Percentiles rank a stretch among this genome's conserved stretches.
Evolutionary conservation across 2,113 vertebrate genomes (phyloP).

Genomic region (Neotragus pygmaeus): DNA sequence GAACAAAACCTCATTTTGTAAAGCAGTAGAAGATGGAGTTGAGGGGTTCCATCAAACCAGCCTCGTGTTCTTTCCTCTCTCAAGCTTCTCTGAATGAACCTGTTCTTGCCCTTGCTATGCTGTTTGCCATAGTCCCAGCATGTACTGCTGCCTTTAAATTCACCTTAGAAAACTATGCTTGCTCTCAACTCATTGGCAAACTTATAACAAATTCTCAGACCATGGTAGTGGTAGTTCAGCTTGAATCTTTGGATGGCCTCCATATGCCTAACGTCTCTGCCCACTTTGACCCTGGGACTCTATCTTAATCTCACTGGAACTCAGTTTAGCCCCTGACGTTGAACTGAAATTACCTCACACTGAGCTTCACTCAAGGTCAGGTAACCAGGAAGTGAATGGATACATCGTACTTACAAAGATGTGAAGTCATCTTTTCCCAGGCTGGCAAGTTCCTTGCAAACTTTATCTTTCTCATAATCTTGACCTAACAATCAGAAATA

Average conservation of each 20-base stretch:
- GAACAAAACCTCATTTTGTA: not conserved
- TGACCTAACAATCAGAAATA: slow-evolving; percentile 71
- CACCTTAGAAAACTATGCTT: not conserved
- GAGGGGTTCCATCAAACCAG: not conserved
- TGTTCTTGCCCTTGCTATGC: not conserved
- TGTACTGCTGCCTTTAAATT: not conserved
- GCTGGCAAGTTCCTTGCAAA: slow-evolving; percentile 77
- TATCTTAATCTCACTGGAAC: not conserved
- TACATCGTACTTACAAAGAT: slow-evolving; percentile 76
- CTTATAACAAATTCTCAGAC: not conserved
- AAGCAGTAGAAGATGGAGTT: not conserved
- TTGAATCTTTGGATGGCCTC: not conserved
- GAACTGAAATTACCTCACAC: not conserved
- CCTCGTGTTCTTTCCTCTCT: not conserved
- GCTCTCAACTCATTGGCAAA: not conserved
- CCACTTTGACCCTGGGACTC: fast-evolving
- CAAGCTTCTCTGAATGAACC: not conserved
- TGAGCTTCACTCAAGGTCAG: not conserved
- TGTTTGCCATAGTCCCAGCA: not conserved
- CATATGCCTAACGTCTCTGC: too few species aligned
- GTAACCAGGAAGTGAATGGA: fast-evolving
- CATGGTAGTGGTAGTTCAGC: not conserved
- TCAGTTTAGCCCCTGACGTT: not conserved
- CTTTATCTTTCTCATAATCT: slow-evolving; percentile 80
- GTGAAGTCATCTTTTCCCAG: slow-evolving; percentile 81